These are phyloP conservation scores for Machimus rusticus DNA, from an alignment of 2,888 invertebrate genomes.

Conservation along the genomic window DNA sequence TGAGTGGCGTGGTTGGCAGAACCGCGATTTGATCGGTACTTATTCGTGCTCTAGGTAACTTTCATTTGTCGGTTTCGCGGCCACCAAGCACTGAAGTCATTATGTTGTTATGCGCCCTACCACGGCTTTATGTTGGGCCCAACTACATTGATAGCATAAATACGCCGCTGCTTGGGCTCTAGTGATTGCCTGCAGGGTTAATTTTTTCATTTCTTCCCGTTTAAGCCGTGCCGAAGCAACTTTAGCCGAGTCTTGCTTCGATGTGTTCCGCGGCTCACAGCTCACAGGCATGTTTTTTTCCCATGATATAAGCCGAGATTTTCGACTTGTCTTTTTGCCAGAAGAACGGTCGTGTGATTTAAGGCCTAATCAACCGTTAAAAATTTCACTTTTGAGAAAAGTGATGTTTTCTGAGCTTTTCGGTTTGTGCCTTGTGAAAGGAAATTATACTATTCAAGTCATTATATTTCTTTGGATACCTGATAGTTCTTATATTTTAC, in stretches of 20 bases:
- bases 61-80: conserved; percentile 27
- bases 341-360: neutral
- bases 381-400: neutral
- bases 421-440: neutral
- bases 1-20: neutral
- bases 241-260: neutral
- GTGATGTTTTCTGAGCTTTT: neutral
- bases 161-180: neutral
- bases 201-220: neutral
- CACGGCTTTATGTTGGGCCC: neutral
- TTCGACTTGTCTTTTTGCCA: neutral
- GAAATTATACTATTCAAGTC: neutral
- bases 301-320: neutral
- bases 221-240: neutral
- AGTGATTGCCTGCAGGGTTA: neutral
- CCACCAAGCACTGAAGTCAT: neutral
- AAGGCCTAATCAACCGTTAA: neutral
- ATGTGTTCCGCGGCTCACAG: neutral
- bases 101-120: neutral
- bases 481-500: neutral
- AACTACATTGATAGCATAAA: neutral
- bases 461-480: neutral
- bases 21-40: neutral
- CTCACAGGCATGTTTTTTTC: neutral
- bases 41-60: neutral